Conservation (phyloP, 2,888 invertebrate genomes). For the Meteorus cinctellus region DNA sequence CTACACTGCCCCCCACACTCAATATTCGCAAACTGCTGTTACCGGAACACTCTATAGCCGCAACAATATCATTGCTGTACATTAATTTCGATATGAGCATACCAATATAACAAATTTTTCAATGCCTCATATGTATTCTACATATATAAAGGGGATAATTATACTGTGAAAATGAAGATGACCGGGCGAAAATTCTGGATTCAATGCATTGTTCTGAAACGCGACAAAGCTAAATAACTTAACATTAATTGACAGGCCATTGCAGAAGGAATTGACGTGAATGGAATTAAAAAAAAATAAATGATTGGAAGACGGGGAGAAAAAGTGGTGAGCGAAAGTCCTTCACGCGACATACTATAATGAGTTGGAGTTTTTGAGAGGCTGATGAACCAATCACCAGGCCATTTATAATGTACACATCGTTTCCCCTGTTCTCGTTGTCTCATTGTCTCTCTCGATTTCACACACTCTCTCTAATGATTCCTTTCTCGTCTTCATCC, state of each 20-base stretch:
- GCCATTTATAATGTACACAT: constrained; percentile 65
- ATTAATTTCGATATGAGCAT: constrained; percentile 66
- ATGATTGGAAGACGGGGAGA: constrained; percentile 30
- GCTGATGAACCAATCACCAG: constrained; percentile 68
- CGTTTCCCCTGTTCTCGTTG: not conserved
- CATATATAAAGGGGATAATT: not conserved
- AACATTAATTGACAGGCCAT: constrained; percentile 58
- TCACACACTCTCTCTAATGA: not conserved
- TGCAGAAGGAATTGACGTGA: constrained; percentile 6
- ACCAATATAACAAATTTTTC: not conserved
- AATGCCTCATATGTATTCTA: not conserved
- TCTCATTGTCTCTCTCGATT: not conserved
- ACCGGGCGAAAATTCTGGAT: not conserved
- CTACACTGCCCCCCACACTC: not conserved
- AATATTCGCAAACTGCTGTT: constrained; percentile 57
- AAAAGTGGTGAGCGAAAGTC: constrained; percentile 26
- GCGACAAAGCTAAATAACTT: constrained; percentile 23
- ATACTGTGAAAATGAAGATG: not conserved
- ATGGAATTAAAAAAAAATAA: not conserved
- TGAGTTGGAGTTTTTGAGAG: constrained; percentile 62
- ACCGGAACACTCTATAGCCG: constrained; percentile 54
- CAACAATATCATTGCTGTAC: constrained; percentile 68
- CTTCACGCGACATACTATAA: constrained; percentile 47
- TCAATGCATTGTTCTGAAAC: not conserved
- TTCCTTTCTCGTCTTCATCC: not conserved